Base-by-base conservation (phyloP, 53 echinoderm and acorn worm species). In the Crossaster papposus region DNA sequence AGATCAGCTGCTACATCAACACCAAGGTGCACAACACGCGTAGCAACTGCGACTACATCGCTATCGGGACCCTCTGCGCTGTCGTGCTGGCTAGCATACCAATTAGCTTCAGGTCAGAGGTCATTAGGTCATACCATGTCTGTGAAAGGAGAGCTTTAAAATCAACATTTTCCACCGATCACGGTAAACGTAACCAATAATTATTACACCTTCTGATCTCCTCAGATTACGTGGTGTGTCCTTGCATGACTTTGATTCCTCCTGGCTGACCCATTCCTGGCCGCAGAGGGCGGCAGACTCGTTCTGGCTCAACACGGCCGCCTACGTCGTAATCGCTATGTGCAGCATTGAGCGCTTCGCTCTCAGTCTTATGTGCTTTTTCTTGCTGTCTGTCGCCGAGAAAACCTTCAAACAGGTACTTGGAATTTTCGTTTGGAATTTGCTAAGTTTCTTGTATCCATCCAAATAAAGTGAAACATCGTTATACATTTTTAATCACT, bases 1-100 rank as follows among this genome's bases (percentile, higher is more conserved):
- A 98, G 80, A 98, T 98, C 78, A 96, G 98, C 93, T 93, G 96
- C 74, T 86, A 93, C 64, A 96, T 98, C 92, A 95, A 95, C 82
- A 94, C 79, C 55, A 96, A 96, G 77, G 98, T 98, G 2, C 94
- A 96, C 68, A 90, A 90, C 51, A 81, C 89, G 17, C 94, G 91
- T 17, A 93, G 89, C 64, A 96, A 92, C 91, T 92, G 93, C 32
- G 96, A 98, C 36, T 98, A 98, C 72, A 65, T 98, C 77, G 79
- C 93, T 58, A 84, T 98, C 4, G 98, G 98, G 23, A 87, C 94
- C 54, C 23, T 98, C 77, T 91, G 94, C 72, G 93, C 94, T 38
- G 35, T 93, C 53, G 44, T 93, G 14, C 88, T 98, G 54, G 98
- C 98, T 73, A 86, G 83, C 20, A 88, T 98, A 50, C 98, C 98